A percentile compares a stretch with the other conserved stretches of the same genome.
phyloP scores from a whole-genome alignment of 2,113 vertebrate genomes.

The Nyctereutes procyonoides region DNA sequence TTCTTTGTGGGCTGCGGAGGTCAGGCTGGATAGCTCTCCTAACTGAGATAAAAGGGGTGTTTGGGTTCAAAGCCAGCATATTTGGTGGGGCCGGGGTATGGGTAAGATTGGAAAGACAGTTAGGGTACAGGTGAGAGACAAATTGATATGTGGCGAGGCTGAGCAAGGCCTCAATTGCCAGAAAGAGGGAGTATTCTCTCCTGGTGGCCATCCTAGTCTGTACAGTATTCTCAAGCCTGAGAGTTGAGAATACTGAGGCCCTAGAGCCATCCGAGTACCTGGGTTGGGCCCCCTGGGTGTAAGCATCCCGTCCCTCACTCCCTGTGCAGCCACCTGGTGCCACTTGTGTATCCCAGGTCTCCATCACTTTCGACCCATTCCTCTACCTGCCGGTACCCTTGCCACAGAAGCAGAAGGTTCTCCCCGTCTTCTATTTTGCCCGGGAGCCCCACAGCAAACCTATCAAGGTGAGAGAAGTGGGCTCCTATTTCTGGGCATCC shows the following conservation, averaged over 20 bases:
- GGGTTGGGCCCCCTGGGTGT: rapidly evolving
- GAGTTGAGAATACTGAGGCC: not conserved
- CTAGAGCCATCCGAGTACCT: not conserved
- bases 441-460: constrained; percentile 98
- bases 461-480: constrained; percentile 91
- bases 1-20: not conserved
- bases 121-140: not conserved
- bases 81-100: not conserved
- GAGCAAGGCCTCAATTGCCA: not conserved
- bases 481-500: rapidly evolving
- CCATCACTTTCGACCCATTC: constrained; percentile 99
- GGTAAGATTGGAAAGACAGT: not conserved
- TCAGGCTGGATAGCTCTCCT: not conserved
- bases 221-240: not conserved
- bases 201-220: not conserved
- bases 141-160: not conserved
- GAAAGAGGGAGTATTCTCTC: not conserved
- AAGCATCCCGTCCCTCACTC: not conserved
- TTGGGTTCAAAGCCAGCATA: not conserved
- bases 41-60: not conserved
- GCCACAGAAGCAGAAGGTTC: constrained; percentile 98
- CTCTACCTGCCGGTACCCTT: constrained; percentile 97
- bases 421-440: constrained; percentile 96
- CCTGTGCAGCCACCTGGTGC: not conserved
- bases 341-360: constrained; percentile 89